Base-by-base conservation (phyloP, 2,888 invertebrate genomes). In the Hyposoter dolosus region DNA sequence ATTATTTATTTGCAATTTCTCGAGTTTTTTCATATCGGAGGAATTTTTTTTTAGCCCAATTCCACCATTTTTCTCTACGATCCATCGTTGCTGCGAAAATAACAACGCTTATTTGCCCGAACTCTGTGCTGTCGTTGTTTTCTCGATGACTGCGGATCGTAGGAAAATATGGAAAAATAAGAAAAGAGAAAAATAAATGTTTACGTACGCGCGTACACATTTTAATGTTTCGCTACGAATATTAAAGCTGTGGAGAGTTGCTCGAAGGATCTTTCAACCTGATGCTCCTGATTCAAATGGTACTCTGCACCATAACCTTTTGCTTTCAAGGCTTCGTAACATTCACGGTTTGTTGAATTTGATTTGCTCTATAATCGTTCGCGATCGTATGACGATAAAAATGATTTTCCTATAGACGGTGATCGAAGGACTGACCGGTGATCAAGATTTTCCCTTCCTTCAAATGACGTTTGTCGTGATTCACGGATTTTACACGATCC, bases 291-390 rank as follows among this genome's bases (percentile, higher is more conserved):
- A 68, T 88, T 35, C 90, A 90, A 76, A 83, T 90, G 66, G 56
- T 89, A 15, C 87, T 87, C 7, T 89, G 90, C 50, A 88, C 90
- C 10, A 60, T 88, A 68, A 87, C 76, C 47, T 78, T 90, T 47
- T 90, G 90, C 66, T 88, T 89, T 10, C 87, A 89, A 82, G 89
- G 88, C 63, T 90, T 88, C 77, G 85, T 84, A 35, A 84, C 89
- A 17, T 83, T 90, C 7, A 86, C 78, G 89, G 90, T 88, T 77
- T 50, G 86, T 84, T 10, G 40, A 71, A 72, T 63, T 35, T 5
- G 6, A 7, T 10, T 47, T n/a, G n/a, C 28, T 71, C 10, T n/a
- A n/a, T n/a, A 15, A 28, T 50, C 0, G 15, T 71, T 7, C 43
- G 32, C 35, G 17, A 47, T 32, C n/a, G 10, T 63, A 19, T 71